Evolutionary conservation across 2,797 vertebrate species (phyloP).

Genomic region (Sebastiscus albofasciatus): DNA sequence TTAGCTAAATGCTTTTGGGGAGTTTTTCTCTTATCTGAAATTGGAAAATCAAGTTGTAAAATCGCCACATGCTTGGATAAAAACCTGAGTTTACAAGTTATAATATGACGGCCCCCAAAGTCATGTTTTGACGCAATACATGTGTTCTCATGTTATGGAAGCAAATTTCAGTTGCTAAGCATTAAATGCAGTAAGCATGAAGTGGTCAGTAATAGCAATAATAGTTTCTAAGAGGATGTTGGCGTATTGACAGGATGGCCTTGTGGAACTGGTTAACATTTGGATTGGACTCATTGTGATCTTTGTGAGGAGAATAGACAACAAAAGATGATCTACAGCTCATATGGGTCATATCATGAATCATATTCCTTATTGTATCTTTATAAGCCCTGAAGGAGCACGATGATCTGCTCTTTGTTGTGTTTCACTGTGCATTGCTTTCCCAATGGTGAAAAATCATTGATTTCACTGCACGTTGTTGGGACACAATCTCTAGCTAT

Average conservation of each 20-base stretch:
- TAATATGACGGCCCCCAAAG: background rate
- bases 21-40: too few species aligned
- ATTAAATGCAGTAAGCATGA: background rate
- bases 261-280: constrained; percentile 24
- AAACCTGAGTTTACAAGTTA: background rate
- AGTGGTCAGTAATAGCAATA: background rate
- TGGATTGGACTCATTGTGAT: background rate
- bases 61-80: background rate
- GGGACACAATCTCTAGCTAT: background rate
- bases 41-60: background rate
- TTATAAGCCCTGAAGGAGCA: background rate
- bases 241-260: background rate
- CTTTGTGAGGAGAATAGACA: background rate
- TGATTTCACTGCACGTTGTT: background rate
- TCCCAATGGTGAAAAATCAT: background rate
- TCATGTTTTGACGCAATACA: background rate
- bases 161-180: background rate
- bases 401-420: background rate
- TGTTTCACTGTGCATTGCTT: background rate
- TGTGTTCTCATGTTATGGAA: background rate
- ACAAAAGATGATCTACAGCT: background rate
- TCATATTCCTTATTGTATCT: background rate
- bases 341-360: constrained; percentile 5
- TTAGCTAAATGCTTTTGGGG: background rate
- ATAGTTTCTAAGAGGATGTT: background rate